Evolutionary conservation across 2,888 invertebrate species (phyloP), one percentile per base, ranked within the genome.

Genomic region (Drosophila seclusa): DNA sequence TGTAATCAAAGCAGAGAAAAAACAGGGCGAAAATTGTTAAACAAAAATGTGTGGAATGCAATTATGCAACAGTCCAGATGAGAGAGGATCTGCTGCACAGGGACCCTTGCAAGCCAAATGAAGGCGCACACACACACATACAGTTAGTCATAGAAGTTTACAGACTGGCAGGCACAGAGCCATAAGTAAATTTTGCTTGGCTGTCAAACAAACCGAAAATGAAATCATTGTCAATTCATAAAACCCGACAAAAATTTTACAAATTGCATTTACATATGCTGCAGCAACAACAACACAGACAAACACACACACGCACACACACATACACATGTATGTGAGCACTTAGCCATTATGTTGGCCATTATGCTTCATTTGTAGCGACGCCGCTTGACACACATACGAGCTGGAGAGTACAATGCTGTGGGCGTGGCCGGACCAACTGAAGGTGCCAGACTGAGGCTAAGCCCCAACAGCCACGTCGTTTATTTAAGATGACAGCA

Each of bases 221-320:
- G 83, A 87, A 89, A 89, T 89, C 86, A 87, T 89, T 87, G 86
- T 89, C 86, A 87, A 87, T 87, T 87, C 86, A 89, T 89, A 87
- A 87, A 89, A 84, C 64, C 87, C 73, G 72, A 81, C 85, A 87
- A 82, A 79, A 89, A 78, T 89, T 68, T 70, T 84, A 77, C 86
- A 88, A 86, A 86, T 89, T 86, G 84, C 89, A 86, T 89, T 86
- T 86, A 78, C 88, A 88, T 86, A 88, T 80, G 87, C 78, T 69
- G 65, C 83, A 81, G 54, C 70, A 70, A 70, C 57, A 55, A 61
- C 42, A 21, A 42, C 18, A 31, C 54, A 61, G 42, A 50, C 27
- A 52, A 49, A 38, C 21, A 52, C 48, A 55, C 40, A 45, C 50
- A 29, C n/a, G 34, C 32, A 54, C n/a, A 53, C 29, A 18, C 10